These are phyloP conservation scores for Stenoptilia bipunctidactyla DNA, from an alignment of 2,888 invertebrate genomes.

Conservation along the genomic window DNA sequence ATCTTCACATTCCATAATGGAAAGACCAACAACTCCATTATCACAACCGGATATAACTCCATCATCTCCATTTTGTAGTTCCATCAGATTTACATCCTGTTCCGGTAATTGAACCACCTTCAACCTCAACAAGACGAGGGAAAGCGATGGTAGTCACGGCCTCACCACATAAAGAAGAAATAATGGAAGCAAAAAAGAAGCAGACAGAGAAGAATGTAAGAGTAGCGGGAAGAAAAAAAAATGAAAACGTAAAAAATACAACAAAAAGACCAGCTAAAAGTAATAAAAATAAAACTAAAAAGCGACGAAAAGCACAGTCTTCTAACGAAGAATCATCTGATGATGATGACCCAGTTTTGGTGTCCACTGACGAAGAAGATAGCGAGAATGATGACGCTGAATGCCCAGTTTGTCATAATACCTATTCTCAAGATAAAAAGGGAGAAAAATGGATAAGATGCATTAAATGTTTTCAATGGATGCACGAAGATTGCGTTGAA, in stretches of 20 bases:
- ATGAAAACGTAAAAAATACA: neutral
- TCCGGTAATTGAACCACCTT: conserved; percentile 10
- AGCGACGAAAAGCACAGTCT: neutral
- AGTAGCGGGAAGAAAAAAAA: neutral
- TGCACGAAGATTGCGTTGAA: neutral
- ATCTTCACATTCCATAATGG: conserved; percentile 2
- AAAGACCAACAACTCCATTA: conserved; percentile 1
- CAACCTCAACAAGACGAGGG: conserved; percentile 10
- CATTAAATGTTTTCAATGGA: neutral
- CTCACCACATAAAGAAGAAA: conserved; percentile 2
- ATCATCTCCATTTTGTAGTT: conserved; percentile 3
- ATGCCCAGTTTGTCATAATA: neutral
- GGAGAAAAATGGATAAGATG: neutral
- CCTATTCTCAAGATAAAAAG: neutral
- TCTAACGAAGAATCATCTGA: conserved; percentile 1
- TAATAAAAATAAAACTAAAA: neutral
- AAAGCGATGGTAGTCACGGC: conserved; percentile 11
- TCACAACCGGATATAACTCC: conserved; percentile 2
- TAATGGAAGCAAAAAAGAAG: conserved; percentile 1
- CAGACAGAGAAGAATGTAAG: neutral
- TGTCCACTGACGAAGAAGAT: neutral
- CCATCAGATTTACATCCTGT: neutral
- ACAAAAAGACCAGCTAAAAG: neutral
- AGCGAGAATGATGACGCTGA: conserved; percentile 1
- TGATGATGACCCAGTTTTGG: conserved; percentile 1